Conservation (phyloP, 2,888 invertebrate genomes). For the Mesorhabditis spiculigera region DNA sequence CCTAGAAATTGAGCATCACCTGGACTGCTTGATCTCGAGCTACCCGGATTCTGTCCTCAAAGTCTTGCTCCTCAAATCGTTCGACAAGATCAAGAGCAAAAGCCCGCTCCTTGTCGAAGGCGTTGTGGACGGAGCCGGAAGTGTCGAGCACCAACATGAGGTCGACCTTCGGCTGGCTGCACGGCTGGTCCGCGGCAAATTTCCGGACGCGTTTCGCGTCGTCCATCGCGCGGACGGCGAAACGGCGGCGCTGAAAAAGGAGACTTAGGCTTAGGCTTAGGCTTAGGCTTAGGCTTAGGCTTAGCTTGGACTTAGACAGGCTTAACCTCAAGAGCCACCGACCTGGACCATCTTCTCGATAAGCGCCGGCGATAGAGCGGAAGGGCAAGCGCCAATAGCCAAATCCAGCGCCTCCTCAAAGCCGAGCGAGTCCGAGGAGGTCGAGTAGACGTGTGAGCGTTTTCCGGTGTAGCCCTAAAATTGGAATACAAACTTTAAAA, state of each 20-base stretch:
- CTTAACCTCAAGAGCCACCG: not conserved
- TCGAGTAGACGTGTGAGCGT: not conserved
- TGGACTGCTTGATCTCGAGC: not conserved
- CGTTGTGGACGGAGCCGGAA: conserved; percentile 36
- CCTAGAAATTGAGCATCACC: conserved; percentile 10
- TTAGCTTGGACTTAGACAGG: no score
- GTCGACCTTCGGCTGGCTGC: conserved; percentile 21
- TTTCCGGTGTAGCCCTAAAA: conserved; percentile 1
- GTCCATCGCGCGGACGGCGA: not conserved
- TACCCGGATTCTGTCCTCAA: conserved; percentile 7
- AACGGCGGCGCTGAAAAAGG: not conserved
- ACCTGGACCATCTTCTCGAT: not conserved
- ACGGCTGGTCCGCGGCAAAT: not conserved
- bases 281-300: no score
- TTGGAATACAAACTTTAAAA: not conserved
- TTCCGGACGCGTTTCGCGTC: not conserved
- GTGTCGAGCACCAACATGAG: conserved; percentile 45
- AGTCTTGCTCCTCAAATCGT: conserved; percentile 15
- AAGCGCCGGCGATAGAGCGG: not conserved
- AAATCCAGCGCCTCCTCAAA: not conserved
- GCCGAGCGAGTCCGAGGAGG: not conserved
- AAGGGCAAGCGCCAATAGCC: not conserved
- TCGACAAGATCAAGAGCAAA: conserved; percentile 33
- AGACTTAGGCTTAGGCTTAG: not conserved
- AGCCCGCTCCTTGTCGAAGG: conserved; percentile 35